Evolutionary conservation across 2,888 invertebrate genomes (phyloP), one percentile per base, ranked within the genome.

Genomic region (Acholoe squamosa): DNA sequence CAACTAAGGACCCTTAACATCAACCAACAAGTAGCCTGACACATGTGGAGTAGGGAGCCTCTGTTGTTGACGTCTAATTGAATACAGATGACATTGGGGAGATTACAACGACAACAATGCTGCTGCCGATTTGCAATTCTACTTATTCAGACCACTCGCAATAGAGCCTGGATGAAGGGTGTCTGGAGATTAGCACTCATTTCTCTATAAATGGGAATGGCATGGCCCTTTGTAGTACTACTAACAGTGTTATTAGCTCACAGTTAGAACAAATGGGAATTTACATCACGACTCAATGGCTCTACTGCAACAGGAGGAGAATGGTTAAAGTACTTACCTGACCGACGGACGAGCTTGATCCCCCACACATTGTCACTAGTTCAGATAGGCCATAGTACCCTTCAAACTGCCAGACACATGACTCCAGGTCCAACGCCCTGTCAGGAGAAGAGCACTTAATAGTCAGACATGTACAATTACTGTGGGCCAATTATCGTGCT

Each of bases 381-480:
- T 95, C 95, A 0, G 95, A 94, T 94, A 96, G 94, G 91, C 94
- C 94, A 92, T 94, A 96, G 91, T 94, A 94, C 25, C 94, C 93
- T 25, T 94, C 94, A 93, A 96, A 96, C 90, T 94, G 94, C 96
- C 96, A 96, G 91, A 95, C 92, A 92, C 96, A 96, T 0, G 95
- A 93, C 91, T 95, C 95, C 31, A 95, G 91, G 91, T 96, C 95
- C 10, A 96, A 92, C 90, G 95, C 95, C 67, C 95, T 95, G 92
- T 61, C 43, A 43, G 43, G 43, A 43, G 10, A 43, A 43, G 43
- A 43, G 10, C 43, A 43, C 43, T 43, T n/a, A n/a, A n/a, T n/a
- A n/a, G n/a, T n/a, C 43, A 43, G 43, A 43, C 43, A 43, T 43
- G 43, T 43, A 43, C 43, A 43, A 10, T 3, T 43, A 43, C 43